Conservation (phyloP, 2,888 invertebrate species). For the Marasmarcha lunaedactyla region DNA sequence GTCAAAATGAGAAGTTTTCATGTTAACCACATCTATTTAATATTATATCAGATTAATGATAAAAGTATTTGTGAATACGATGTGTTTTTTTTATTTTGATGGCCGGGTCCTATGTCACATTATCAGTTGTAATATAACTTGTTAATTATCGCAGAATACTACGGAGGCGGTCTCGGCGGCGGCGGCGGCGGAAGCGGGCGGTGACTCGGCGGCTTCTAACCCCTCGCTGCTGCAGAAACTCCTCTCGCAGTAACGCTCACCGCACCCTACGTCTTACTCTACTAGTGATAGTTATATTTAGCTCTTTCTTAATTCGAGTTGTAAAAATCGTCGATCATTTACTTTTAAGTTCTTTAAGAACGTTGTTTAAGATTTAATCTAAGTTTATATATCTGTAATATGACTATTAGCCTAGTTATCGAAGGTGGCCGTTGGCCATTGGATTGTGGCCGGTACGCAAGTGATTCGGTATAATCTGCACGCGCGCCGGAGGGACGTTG, state of each 20-base stretch:
- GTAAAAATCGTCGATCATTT: constrained; percentile 36
- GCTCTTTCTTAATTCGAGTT: constrained; percentile 29
- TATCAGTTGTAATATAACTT: background rate
- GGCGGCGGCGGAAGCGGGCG: constrained; percentile 26
- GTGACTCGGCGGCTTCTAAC: constrained; percentile 52
- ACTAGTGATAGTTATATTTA: constrained; percentile 54
- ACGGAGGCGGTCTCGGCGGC: constrained; percentile 62
- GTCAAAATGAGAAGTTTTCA: too few species aligned
- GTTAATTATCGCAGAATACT: constrained; percentile 43
- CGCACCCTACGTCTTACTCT: constrained; percentile 19
- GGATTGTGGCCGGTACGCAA: constrained; percentile 45
- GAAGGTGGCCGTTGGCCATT: constrained; percentile 35
- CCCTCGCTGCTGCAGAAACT: constrained; percentile 88
- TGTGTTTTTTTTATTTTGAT: too few species aligned
- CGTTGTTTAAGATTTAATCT: constrained; percentile 29
- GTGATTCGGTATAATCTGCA: constrained; percentile 40
- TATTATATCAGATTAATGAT: too few species aligned
- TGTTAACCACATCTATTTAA: too few species aligned
- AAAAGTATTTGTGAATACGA: too few species aligned
- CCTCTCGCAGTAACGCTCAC: constrained; percentile 76
- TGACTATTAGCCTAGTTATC: background rate
- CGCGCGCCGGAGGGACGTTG: constrained; percentile 43
- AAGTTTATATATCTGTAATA: constrained; percentile 32
- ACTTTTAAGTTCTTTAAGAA: constrained; percentile 34
- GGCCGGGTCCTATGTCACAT: too few species aligned